phyloP scores from a whole-genome alignment of 2,113 vertebrate genomes.

The Tragulus kanchil region DNA sequence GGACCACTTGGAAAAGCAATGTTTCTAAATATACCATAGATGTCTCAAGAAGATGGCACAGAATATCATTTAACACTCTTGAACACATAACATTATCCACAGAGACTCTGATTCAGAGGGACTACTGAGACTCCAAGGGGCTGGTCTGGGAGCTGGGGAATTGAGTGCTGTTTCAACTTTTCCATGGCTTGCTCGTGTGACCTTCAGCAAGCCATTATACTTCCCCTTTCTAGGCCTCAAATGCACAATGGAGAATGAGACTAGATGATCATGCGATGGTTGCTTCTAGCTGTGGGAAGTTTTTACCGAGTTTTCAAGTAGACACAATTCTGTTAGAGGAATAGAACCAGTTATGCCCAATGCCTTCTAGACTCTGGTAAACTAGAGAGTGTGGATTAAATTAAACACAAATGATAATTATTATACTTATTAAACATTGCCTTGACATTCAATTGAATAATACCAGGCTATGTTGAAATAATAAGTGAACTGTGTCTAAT shows the following conservation, averaged over 20 bases:
- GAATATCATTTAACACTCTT: not conserved
- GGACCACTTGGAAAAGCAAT: not conserved
- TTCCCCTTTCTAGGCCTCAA: not conserved
- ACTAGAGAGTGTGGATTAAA: not conserved
- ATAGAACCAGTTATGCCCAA: not conserved
- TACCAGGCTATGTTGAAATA: not conserved
- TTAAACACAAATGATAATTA: not conserved
- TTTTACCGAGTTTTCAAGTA: not conserved
- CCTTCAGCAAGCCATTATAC: not conserved
- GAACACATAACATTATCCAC: not conserved
- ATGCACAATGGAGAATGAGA: not conserved
- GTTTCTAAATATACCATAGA: constrained; percentile 14
- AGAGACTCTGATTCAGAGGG: not conserved
- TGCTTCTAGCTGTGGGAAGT: not conserved
- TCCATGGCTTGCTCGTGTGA: not conserved
- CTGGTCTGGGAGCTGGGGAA: not conserved
- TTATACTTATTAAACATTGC: constrained; percentile 15
- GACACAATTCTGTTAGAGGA: not conserved
- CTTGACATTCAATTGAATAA: constrained; percentile 46
- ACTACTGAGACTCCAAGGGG: not conserved
- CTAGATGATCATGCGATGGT: not conserved
- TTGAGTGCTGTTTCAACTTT: not conserved
- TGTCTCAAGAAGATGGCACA: not conserved
- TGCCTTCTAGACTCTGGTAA: constrained; percentile 23
- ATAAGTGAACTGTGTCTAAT: not conserved